These are phyloP conservation scores for Copsychus sechellarum DNA, from an alignment of 2,113 vertebrate genomes.

Conservation along the genomic window DNA sequence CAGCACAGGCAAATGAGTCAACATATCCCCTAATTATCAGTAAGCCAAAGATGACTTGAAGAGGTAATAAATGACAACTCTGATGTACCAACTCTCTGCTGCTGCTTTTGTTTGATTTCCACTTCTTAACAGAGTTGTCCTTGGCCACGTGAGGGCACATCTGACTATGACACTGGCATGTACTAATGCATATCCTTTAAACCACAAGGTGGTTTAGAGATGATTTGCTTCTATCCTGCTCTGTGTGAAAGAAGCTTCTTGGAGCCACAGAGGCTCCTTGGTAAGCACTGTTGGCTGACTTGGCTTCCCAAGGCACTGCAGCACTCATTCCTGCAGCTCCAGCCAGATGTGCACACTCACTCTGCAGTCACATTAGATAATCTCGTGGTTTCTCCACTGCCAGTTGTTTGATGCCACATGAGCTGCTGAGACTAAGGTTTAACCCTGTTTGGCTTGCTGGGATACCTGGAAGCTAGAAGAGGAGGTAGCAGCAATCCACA, in stretches of 20 bases:
- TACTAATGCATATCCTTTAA: neutral
- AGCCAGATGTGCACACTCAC: accelerated
- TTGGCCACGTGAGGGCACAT: neutral
- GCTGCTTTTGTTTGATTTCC: neutral
- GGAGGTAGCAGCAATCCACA: neutral
- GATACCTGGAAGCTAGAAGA: neutral
- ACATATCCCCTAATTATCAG: neutral
- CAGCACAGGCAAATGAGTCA: neutral
- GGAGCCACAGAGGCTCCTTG: accelerated
- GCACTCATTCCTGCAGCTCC: neutral
- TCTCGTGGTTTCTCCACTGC: neutral
- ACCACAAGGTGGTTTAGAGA: neutral
- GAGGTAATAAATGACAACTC: neutral
- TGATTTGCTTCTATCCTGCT: accelerated
- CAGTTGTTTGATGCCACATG: neutral
- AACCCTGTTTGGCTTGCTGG: neutral
- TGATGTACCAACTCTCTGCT: neutral
- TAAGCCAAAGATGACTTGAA: neutral
- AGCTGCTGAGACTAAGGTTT: neutral
- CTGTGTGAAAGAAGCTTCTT: accelerated
- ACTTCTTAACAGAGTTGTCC: neutral
- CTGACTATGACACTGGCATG: neutral
- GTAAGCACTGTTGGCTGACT: accelerated
- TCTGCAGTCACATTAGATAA: neutral
- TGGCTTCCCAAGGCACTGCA: accelerated